A percentile compares a stretch with the other conserved stretches of the same genome.
phyloP scores from a whole-genome alignment of 2,797 vertebrate genomes.

The Spinus olivaceus region DNA sequence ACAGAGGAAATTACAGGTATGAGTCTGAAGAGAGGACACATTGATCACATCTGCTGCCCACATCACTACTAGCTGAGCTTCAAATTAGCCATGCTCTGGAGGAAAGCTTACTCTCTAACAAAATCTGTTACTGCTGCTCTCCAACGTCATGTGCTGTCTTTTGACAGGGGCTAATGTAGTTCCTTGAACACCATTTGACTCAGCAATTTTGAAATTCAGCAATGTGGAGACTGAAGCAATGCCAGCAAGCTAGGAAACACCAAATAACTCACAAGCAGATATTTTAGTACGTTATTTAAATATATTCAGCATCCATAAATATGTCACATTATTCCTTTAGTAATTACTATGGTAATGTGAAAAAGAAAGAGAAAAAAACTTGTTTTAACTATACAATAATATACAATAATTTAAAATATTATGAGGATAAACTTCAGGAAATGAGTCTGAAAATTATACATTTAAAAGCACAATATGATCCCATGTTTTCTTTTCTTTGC shows the following conservation, averaged over 20 bases:
- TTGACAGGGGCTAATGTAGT: background rate
- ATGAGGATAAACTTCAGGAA: background rate
- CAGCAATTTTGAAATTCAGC: background rate
- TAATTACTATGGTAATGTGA: background rate
- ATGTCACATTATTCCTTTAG: background rate
- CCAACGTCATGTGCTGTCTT: background rate
- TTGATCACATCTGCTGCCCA: conserved; percentile 11
- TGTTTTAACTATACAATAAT: background rate
- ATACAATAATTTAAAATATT: background rate
- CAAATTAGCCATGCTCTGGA: conserved; percentile 43
- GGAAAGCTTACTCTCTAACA: conserved; percentile 42
- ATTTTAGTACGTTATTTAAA: background rate
- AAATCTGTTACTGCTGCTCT: conserved; percentile 16
- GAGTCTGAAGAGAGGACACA: conserved; percentile 11
- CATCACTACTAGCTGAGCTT: conserved; percentile 29
- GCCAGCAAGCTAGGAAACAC: background rate
- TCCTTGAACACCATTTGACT: background rate
- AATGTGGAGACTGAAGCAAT: background rate
- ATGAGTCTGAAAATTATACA: background rate
- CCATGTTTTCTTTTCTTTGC: background rate
- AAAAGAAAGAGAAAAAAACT: background rate
- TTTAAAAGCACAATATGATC: background rate
- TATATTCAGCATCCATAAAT: background rate
- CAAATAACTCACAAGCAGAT: background rate
- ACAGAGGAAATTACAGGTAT: background rate